Base-by-base conservation (phyloP, 1,140 invertebrate genomes). In the Adelges cooleyi region DNA sequence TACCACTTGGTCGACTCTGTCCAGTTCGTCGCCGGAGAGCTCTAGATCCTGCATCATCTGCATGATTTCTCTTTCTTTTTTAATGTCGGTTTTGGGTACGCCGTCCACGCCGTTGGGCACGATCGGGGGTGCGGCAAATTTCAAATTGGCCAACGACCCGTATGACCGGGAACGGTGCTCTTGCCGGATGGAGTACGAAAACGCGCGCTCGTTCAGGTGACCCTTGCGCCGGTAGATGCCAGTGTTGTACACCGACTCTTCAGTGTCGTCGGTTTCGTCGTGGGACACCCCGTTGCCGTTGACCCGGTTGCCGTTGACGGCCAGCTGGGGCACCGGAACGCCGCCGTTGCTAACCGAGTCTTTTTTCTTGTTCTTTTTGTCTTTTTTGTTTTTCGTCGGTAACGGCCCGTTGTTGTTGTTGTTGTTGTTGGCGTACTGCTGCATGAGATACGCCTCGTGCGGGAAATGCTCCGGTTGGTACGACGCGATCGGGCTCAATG, bases 111-210 rank as follows among this genome's bases (percentile, higher is more conserved):
- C 71, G 54, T 72, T 70, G 20, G 70, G 72, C 40, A 71, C 66
- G 15, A 69, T 70, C 33, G 80, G 81, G 15, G 80, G 80, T 70
- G 83, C 84, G 62, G 84, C 84, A 74, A 87, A 87, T 74, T 87
- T 86, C 20, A 94, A 76, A 71, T 90, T 93, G 22, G 91, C 89
- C 70, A 95, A 76, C 50, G 88, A 91, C 50, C 90, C 90, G 74
- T 92, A 90, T 68, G 90, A 93, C 46, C 91, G 80, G 71, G 90
- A 92, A 51, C 90, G 81, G 74, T 94, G 90, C 73, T 94, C 91
- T 72, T 94, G 90, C 51, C 91, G 79, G 70, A 95, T 95, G 53
- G 90, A 93, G 75, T 95, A 93, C 13, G 89, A 92, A 73, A 95
- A 95, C 17, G 92, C 92, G 50, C 91, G 77, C 74, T 95, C 92